phyloP scores from a whole-genome alignment of 2,113 vertebrate species.

The Polyodon spathula region DNA sequence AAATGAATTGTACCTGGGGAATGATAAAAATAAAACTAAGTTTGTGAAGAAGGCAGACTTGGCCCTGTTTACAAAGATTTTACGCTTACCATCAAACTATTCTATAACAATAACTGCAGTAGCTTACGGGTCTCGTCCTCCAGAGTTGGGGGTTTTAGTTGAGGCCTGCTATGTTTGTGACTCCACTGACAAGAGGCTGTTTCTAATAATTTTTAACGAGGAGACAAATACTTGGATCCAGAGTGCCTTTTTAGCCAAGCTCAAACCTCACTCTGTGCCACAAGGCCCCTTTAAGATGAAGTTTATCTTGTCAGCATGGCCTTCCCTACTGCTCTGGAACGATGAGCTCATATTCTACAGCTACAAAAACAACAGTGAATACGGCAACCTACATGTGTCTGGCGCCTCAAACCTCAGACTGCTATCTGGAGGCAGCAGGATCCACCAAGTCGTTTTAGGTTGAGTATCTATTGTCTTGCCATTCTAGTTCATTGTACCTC shows the following conservation, averaged over 20 bases:
- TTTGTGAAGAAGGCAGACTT: background rate
- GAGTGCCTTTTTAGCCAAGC: constrained; percentile 7
- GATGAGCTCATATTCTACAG: constrained; percentile 13
- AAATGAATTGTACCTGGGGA: constrained; percentile 3
- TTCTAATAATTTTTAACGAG: constrained; percentile 10
- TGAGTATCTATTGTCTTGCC: constrained; percentile 3
- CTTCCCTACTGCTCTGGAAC: constrained; percentile 19
- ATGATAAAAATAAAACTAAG: background rate
- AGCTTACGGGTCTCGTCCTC: constrained; percentile 15
- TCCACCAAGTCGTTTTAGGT: constrained; percentile 19
- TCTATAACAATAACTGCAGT: constrained; percentile 8
- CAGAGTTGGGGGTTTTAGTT: constrained; percentile 11
- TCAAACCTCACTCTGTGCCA: background rate
- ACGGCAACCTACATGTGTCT: background rate
- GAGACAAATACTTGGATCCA: constrained; percentile 7
- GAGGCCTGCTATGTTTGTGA: background rate
- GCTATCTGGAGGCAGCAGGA: background rate
- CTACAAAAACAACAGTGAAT: constrained; percentile 12
- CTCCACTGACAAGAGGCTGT: background rate
- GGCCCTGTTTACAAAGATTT: background rate
- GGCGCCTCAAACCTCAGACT: background rate
- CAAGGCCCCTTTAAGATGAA: constrained; percentile 10
- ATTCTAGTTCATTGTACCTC: too few species aligned
- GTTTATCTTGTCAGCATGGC: constrained; percentile 17
- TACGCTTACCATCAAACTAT: background rate